These are phyloP conservation scores for Noctuana brunneofusca DNA, from an alignment of 2,888 invertebrate genomes.

Conservation along the genomic window DNA sequence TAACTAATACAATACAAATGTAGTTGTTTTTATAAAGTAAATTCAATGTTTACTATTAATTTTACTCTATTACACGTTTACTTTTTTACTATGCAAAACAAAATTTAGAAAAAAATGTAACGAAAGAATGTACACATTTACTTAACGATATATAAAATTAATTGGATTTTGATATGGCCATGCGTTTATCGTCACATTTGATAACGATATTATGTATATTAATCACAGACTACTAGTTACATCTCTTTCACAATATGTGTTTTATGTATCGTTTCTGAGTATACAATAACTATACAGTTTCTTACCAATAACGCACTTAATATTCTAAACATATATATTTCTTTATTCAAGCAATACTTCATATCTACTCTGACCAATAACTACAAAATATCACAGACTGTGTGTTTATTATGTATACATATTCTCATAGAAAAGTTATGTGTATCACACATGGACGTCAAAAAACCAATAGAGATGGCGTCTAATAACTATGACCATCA, in stretches of 20 bases:
- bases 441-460: constrained; percentile 82
- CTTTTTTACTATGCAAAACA: constrained; percentile 52
- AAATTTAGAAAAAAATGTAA: constrained; percentile 51
- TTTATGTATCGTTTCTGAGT: constrained; percentile 66
- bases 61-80: constrained; percentile 28
- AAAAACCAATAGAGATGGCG: constrained; percentile 78
- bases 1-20: not conserved
- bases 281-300: constrained; percentile 72
- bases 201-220: constrained; percentile 74
- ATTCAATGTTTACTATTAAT: constrained; percentile 11
- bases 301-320: constrained; percentile 77
- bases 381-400: constrained; percentile 83
- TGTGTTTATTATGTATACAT: constrained; percentile 83
- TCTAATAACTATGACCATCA: constrained; percentile 73
- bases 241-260: constrained; percentile 62
- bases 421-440: constrained; percentile 82
- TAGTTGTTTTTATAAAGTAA: not conserved
- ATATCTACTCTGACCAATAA: constrained; percentile 79
- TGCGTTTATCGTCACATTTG: constrained; percentile 67
- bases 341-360: constrained; percentile 80
- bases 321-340: constrained; percentile 76
- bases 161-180: constrained; percentile 80
- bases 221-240: constrained; percentile 76
- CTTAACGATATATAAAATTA: constrained; percentile 70
- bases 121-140: constrained; percentile 49